A percentile compares a stretch with the other conserved stretches of the same genome.
Evolutionary conservation across 2,888 invertebrate species (phyloP).

Genomic region (Blastobasis lacticolella): DNA sequence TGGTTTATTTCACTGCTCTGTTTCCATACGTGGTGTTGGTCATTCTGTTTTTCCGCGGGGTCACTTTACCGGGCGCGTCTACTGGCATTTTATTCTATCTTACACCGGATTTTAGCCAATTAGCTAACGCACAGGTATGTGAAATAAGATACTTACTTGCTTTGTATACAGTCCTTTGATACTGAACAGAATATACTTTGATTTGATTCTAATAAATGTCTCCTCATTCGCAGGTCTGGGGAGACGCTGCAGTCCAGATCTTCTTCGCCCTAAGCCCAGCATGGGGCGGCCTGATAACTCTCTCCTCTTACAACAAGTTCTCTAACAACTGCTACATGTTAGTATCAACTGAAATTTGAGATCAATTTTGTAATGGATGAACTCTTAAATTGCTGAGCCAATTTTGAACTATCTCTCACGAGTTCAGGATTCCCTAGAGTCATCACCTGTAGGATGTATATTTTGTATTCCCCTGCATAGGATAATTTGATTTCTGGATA

Average conservation of each 20-base stretch:
- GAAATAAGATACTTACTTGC: background rate
- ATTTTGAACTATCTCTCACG: too few species aligned
- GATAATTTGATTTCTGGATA: too few species aligned
- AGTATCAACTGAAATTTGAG: slow-evolving; percentile 23
- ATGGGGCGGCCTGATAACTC: slow-evolving; percentile 90
- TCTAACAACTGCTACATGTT: slow-evolving; percentile 87
- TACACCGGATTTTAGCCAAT: slow-evolving; percentile 83
- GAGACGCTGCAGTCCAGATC: slow-evolving; percentile 89
- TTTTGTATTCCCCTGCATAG: too few species aligned
- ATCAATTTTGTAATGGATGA: too few species aligned
- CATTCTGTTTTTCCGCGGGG: slow-evolving; percentile 84
- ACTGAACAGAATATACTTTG: too few species aligned
- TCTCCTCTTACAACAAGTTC: slow-evolving; percentile 90
- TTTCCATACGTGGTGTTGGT: slow-evolving; percentile 85
- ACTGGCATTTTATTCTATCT: slow-evolving; percentile 86
- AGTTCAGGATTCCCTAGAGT: too few species aligned
- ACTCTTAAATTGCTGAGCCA: too few species aligned
- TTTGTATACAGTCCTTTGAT: too few species aligned
- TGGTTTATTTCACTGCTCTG: slow-evolving; percentile 84
- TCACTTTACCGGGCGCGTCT: slow-evolving; percentile 84
- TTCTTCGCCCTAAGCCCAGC: slow-evolving; percentile 91
- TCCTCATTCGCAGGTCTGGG: slow-evolving; percentile 77
- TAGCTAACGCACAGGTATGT: slow-evolving; percentile 79
- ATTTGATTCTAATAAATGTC: too few species aligned
- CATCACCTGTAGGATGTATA: too few species aligned